Evolutionary conservation across 2,888 invertebrate genomes (phyloP).

Genomic region (Cetonia aurata): DNA sequence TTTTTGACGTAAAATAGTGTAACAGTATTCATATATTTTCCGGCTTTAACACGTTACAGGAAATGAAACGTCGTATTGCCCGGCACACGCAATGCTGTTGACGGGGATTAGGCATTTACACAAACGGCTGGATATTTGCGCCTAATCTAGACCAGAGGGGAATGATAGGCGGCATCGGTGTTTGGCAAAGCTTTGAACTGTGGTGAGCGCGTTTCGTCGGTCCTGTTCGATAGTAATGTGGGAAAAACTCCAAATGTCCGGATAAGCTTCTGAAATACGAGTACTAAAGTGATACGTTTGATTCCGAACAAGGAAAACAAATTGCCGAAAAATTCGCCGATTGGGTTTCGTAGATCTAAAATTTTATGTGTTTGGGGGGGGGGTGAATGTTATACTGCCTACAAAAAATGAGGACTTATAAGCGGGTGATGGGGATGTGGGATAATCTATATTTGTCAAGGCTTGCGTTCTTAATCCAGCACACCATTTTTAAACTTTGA

Average conservation of each 20-base stretch:
- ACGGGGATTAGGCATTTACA: conserved; percentile 52
- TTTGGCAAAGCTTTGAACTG: conserved; percentile 35
- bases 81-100: conserved; percentile 42
- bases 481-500: too few relatives aligned
- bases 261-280: conserved; percentile 26
- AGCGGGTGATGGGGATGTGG: too few relatives aligned
- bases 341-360: background rate
- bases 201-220: conserved; percentile 10
- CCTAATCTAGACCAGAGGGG: conserved; percentile 32
- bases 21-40: conserved; percentile 29
- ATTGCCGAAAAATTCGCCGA: conserved; percentile 20
- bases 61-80: conserved; percentile 38
- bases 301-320: conserved; percentile 5
- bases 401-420: too few relatives aligned
- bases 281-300: conserved; percentile 27
- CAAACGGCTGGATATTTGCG: conserved; percentile 38
- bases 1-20: conserved; percentile 30
- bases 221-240: conserved; percentile 38
- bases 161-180: conserved; percentile 7
- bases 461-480: too few relatives aligned
- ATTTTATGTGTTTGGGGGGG: too few relatives aligned
- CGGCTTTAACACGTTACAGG: conserved; percentile 16
- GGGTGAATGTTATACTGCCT: too few relatives aligned
- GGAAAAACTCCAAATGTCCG: conserved; percentile 36
- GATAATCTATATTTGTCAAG: too few relatives aligned